A percentile compares a stretch with the other conserved stretches of the same genome.
phyloP scores from a whole-genome alignment of 2,888 invertebrate species.

The Melieria omissa region DNA sequence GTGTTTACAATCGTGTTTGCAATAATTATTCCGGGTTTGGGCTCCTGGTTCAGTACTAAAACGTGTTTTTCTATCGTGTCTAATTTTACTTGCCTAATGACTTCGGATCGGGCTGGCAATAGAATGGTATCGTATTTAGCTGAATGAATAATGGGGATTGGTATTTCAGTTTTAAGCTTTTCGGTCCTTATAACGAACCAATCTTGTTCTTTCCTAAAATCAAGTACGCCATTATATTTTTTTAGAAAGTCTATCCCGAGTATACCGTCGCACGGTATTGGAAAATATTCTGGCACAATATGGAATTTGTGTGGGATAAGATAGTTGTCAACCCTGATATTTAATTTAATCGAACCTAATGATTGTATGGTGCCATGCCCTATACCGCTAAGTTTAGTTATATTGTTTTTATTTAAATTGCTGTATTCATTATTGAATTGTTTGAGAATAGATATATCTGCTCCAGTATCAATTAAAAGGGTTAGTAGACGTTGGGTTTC shows the following conservation, averaged over 20 bases:
- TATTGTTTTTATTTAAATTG: too few species aligned
- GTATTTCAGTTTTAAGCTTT: neutral
- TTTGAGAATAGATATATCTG: too few species aligned
- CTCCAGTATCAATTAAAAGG: too few species aligned
- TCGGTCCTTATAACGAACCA: slow-evolving; percentile 1
- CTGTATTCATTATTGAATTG: too few species aligned
- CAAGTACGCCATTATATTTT: slow-evolving; percentile 1
- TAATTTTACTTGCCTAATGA: neutral
- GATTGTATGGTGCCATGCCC: too few species aligned
- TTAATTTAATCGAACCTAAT: too few species aligned
- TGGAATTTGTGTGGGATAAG: too few species aligned
- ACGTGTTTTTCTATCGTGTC: neutral
- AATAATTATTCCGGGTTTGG: neutral
- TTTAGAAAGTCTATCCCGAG: slow-evolving; percentile 6
- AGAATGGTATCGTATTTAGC: neutral
- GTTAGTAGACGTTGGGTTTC: too few species aligned
- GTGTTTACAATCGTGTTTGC: neutral
- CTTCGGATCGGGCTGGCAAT: neutral
- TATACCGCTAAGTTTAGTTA: too few species aligned
- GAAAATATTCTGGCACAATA: too few species aligned
- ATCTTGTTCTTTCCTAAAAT: neutral
- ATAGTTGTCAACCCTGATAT: too few species aligned
- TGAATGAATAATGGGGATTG: neutral
- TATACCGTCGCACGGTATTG: neutral
- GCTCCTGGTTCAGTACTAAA: too few species aligned